Evolutionary conservation across 2,888 invertebrate genomes (phyloP).

Genomic region (Philereme vetulata): DNA sequence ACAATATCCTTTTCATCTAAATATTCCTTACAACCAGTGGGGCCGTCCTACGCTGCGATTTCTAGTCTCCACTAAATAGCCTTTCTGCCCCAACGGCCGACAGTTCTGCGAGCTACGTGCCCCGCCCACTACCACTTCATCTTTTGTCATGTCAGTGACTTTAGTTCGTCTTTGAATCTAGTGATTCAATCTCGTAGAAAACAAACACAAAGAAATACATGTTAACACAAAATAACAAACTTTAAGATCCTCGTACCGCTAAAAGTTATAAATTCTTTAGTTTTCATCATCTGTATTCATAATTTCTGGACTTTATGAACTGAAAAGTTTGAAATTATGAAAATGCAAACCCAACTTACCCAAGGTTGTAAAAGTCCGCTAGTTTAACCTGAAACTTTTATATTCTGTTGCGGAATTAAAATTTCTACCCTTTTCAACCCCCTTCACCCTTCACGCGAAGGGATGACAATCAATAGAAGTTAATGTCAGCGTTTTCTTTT

Average conservation of each 20-base stretch:
- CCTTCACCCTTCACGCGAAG: constrained; percentile 23
- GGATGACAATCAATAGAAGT: constrained; percentile 24
- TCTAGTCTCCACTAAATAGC: too few relatives aligned
- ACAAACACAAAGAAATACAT: too few relatives aligned
- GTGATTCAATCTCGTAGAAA: too few relatives aligned
- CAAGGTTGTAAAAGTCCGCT: constrained; percentile 6
- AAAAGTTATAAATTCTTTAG: constrained; percentile 13
- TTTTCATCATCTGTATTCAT: constrained; percentile 16
- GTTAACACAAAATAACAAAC: not conserved
- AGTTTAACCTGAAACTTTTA: constrained; percentile 3
- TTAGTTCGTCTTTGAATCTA: too few relatives aligned
- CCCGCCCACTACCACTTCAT: too few relatives aligned
- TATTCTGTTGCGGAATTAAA: constrained; percentile 10
- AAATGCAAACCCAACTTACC: constrained; percentile 10
- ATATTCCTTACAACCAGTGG: too few relatives aligned
- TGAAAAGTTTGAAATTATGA: constrained; percentile 6
- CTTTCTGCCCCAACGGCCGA: too few relatives aligned
- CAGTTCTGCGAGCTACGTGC: too few relatives aligned
- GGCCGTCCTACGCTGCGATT: too few relatives aligned
- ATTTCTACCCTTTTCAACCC: constrained; percentile 7
- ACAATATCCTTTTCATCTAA: too few relatives aligned
- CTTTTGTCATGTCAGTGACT: too few relatives aligned
- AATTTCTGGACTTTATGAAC: constrained; percentile 12
- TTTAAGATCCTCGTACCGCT: not conserved
- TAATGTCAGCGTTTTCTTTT: constrained; percentile 37